These are phyloP conservation scores for Diachrysia chrysitis DNA, from an alignment of 2,888 invertebrate species.

Conservation along the genomic window DNA sequence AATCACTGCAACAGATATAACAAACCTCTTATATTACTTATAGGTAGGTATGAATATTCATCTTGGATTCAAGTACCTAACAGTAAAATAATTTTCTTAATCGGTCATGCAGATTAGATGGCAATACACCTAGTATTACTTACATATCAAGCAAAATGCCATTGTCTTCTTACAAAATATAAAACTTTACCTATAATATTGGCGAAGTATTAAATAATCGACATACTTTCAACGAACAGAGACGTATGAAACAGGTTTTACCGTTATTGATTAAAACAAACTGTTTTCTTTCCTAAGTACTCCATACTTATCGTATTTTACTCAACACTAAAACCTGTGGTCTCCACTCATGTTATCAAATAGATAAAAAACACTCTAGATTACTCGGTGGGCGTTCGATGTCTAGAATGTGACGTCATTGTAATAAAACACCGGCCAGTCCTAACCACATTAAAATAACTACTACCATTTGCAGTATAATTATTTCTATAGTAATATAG, in stretches of 20 bases:
- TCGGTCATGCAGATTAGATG: background rate
- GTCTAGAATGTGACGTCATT: slow-evolving; percentile 66
- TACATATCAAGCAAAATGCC: background rate
- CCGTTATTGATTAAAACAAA: slow-evolving; percentile 57
- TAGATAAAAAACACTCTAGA: slow-evolving; percentile 81
- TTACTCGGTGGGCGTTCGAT: slow-evolving; percentile 66
- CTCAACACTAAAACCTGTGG: slow-evolving; percentile 68
- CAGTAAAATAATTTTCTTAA: background rate
- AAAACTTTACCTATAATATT: slow-evolving; percentile 11
- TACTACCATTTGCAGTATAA: slow-evolving; percentile 37
- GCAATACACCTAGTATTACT: background rate
- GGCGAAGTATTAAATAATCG: slow-evolving; percentile 49
- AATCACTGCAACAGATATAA: background rate
- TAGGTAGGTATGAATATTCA: background rate
- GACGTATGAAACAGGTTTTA: slow-evolving; percentile 47
- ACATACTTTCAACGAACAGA: slow-evolving; percentile 27
- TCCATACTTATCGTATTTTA: slow-evolving; percentile 64
- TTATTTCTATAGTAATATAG: slow-evolving; percentile 11
- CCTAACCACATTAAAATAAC: slow-evolving; percentile 56
- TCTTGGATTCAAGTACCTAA: background rate
- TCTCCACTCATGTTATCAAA: slow-evolving; percentile 72
- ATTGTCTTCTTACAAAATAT: background rate
- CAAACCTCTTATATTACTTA: background rate
- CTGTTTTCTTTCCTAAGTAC: slow-evolving; percentile 51
- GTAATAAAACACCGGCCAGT: slow-evolving; percentile 59